Conservation (phyloP, 23 tunicate genomes). For the Oikopleura albicans region DNA sequence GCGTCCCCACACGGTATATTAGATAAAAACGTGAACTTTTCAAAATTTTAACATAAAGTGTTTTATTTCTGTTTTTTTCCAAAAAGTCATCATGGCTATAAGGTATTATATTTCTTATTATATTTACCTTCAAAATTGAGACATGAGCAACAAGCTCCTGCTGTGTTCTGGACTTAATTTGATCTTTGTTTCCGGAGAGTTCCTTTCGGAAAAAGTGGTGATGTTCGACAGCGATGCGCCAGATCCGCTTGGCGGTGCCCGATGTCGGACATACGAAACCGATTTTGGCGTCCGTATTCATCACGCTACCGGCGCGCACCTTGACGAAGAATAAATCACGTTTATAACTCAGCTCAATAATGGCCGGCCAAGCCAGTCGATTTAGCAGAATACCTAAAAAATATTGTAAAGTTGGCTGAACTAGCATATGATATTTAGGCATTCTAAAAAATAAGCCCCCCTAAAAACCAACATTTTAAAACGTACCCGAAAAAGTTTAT, state of each 20-base stretch:
- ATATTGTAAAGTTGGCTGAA: too few species aligned
- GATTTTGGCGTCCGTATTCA: not conserved
- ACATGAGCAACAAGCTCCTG: not conserved
- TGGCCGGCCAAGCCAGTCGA: constrained; percentile 62
- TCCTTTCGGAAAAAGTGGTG: not conserved
- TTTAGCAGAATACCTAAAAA: constrained; percentile 24
- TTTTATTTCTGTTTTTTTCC: too few species aligned
- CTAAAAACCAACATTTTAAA: too few species aligned
- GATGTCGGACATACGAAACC: not conserved
- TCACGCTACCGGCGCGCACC: constrained; percentile 23
- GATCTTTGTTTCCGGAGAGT: not conserved
- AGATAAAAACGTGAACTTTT: too few species aligned
- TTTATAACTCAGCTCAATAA: constrained; percentile 49
- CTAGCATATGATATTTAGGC: too few species aligned
- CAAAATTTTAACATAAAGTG: too few species aligned
- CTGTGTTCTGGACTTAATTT: not conserved
- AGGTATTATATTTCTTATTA: too few species aligned
- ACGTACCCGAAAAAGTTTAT: too few species aligned
- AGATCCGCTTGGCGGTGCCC: not conserved
- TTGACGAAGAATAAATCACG: constrained; percentile 51
- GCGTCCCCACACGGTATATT: too few species aligned
- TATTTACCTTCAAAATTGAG: not conserved
- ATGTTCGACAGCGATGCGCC: not conserved
- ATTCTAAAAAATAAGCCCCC: too few species aligned
- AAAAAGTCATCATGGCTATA: too few species aligned